phyloP scores from a whole-genome alignment of 2,797 vertebrate genomes.

The Helicolenus hilgendorfi region DNA sequence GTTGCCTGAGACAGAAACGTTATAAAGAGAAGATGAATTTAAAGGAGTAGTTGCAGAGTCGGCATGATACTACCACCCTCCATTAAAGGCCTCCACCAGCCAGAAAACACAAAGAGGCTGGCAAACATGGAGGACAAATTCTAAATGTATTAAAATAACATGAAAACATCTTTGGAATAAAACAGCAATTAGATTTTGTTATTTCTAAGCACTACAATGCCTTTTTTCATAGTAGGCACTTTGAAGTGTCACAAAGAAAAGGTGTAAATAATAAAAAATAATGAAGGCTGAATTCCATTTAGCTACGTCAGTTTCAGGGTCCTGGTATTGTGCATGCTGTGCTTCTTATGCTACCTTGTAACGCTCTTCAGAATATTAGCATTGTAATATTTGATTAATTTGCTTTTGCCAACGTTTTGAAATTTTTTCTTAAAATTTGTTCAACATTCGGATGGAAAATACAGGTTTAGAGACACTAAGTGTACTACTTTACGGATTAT shows the following conservation, averaged over 20 bases:
- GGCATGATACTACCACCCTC: background rate
- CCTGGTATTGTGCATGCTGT: no score
- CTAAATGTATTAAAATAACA: no score
- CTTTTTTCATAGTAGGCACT: background rate
- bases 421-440: background rate
- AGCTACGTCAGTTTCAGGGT: background rate
- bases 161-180: background rate
- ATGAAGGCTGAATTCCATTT: background rate
- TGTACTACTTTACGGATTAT: background rate
- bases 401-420: background rate
- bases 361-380: background rate
- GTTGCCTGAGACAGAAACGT: background rate
- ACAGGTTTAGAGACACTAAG: background rate
- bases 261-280: background rate
- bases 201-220: background rate
- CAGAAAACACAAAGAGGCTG: background rate
- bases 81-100: background rate
- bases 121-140: background rate
- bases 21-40: background rate
- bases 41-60: background rate
- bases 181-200: background rate
- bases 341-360: background rate
- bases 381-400: background rate
- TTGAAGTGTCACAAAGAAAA: background rate
- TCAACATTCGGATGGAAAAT: background rate